Conservation (phyloP, 2,888 invertebrate species). For the Lysandra bellargus region DNA sequence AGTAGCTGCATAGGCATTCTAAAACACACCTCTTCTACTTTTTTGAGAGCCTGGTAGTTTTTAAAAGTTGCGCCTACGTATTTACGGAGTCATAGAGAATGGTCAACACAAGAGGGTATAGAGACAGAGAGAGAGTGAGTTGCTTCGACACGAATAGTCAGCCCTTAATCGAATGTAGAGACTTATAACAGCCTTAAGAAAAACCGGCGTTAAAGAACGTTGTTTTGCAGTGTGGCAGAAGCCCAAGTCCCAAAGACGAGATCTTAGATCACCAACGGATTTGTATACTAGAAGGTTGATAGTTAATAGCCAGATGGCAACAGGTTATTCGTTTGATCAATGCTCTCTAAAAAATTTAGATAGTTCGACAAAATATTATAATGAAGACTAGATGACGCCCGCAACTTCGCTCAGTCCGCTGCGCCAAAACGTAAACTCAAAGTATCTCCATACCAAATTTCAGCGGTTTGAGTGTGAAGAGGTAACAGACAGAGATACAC, state of each 20-base stretch:
- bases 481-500: too few species aligned
- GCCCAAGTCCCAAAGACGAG: background rate
- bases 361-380: too few species aligned
- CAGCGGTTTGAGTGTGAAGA: background rate
- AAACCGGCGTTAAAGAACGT: background rate
- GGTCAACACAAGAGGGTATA: background rate
- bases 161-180: background rate
- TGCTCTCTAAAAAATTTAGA: too few species aligned
- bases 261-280: too few species aligned
- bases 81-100: background rate
- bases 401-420: too few species aligned
- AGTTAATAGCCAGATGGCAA: too few species aligned
- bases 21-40: slow-evolving; percentile 35
- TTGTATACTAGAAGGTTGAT: too few species aligned
- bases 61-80: background rate
- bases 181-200: background rate
- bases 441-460: too few species aligned
- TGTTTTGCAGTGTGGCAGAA: background rate
- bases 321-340: too few species aligned
- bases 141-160: background rate
- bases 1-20: slow-evolving; percentile 36
- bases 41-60: background rate
- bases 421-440: too few species aligned
- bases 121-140: background rate
- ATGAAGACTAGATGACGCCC: too few species aligned